A percentile compares a stretch with the other conserved stretches of the same genome.
These are phyloP conservation scores for Paradoxurus hermaphroditus DNA, from an alignment of 2,113 vertebrate species.

Conservation along the genomic window DNA sequence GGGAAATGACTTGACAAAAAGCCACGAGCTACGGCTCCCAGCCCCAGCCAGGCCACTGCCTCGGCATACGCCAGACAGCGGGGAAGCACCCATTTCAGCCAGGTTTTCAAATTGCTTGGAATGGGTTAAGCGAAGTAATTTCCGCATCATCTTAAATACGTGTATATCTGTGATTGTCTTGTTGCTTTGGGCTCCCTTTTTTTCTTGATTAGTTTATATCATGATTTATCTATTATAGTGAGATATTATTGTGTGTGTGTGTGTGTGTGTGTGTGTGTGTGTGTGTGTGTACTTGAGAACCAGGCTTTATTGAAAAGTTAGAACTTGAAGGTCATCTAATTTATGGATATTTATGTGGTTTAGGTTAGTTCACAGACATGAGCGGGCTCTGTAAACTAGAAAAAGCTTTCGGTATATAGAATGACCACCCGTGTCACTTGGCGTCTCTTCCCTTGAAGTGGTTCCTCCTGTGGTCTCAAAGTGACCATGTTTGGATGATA, in stretches of 20 bases:
- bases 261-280: background rate
- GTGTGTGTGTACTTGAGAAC: background rate
- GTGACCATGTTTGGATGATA: background rate
- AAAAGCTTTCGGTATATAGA: background rate
- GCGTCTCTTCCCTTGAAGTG: background rate
- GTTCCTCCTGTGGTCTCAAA: background rate
- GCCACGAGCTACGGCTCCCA: background rate
- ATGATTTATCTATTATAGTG: background rate
- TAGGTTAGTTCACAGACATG: background rate
- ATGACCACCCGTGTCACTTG: background rate
- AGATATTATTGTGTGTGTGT: background rate
- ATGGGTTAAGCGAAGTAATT: background rate
- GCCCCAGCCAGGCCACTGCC: background rate
- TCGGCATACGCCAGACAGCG: background rate
- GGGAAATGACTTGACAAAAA: conserved; percentile 17
- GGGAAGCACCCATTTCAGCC: background rate
- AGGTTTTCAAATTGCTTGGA: background rate
- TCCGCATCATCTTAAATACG: background rate
- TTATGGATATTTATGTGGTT: background rate
- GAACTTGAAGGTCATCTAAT: background rate
- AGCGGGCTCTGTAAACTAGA: background rate
- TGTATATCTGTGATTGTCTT: background rate
- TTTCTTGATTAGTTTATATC: background rate
- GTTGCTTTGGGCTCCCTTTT: background rate
- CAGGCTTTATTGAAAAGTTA: background rate